These are phyloP conservation scores for Montifringilla adamsi DNA, from an alignment of 2,113 vertebrate species.

Conservation along the genomic window DNA sequence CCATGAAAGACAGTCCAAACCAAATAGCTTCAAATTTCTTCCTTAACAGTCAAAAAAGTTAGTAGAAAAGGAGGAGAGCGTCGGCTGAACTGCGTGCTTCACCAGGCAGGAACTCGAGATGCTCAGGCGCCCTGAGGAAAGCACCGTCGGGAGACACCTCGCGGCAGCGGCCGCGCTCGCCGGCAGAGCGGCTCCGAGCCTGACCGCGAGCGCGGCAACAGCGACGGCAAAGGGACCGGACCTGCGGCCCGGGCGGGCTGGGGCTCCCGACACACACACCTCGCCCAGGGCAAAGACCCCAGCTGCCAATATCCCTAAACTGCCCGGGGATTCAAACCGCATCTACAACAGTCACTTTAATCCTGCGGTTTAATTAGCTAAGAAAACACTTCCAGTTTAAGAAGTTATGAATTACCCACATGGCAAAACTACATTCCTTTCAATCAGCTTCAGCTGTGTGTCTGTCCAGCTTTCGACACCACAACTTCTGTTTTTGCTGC, in stretches of 20 bases:
- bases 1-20: not conserved
- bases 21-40: not conserved
- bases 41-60: not conserved
- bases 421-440: not conserved
- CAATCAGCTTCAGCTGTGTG: not conserved
- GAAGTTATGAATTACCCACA: not conserved
- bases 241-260: rapidly evolving
- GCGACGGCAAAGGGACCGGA: rapidly evolving
- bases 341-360: not conserved
- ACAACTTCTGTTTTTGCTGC: not conserved
- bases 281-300: not conserved
- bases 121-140: not conserved
- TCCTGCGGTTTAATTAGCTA: not conserved
- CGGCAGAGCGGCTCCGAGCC: rapidly evolving
- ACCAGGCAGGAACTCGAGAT: rapidly evolving
- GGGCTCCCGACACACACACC: not conserved
- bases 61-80: not conserved
- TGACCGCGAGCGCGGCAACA: rapidly evolving
- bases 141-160: rapidly evolving
- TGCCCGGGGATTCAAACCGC: not conserved
- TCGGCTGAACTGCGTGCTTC: not conserved
- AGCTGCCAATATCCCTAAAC: not conserved
- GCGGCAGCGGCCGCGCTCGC: not conserved
- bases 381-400: not conserved
- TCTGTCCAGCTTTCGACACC: not conserved